Base-by-base conservation (phyloP, 2,113 vertebrate species). In the Datnioides undecimradiatus region DNA sequence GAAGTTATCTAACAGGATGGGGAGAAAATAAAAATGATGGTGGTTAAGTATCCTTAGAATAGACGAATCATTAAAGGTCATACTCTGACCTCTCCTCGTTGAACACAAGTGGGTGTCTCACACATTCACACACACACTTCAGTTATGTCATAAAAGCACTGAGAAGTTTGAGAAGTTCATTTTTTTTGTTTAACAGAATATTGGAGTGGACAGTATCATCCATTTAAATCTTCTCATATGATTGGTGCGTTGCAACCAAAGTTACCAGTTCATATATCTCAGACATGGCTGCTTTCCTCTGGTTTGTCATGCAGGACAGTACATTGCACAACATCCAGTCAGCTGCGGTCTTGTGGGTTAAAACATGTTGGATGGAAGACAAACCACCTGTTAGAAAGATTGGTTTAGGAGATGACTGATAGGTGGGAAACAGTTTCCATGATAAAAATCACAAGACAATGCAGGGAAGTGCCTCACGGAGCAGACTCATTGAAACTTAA, bases 261-360 rank as follows among this genome's bases (percentile, higher is more conserved):
- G 36, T 62, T 14, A 27, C 45, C 36, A 82, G 41, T 64, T 75
- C 60, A 77, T 84, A 27, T n/a, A 51, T 82, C 38, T 58, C 40
- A 62, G 54, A 65, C 21, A 64, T 70, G 51, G 45, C n/a, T 65
- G 45, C 51, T 78, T 59, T 81, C 52, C 17, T 70, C 71, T 21
- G 11, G 9, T 73, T 79, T 73, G 62, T 76, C 23, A 16, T 65
- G 43, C 49, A 59, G 14, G 49, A 6, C 23, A 3, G 7, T 13
- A 13, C 13, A 3, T 84, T 88, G 72, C 64, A 69, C 82, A 79
- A 81, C 62, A 54, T 19, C 60, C 17, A 66, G 29, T 82, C 80
- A 80, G 79, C 71, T 83, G 76, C 64, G 25, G 65, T 82, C 73
- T 58, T 71, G 49, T 23, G 64, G 60, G 77, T 49, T 43, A 68